Evolutionary conservation across 2,113 vertebrate species (phyloP).

Genomic region (Apeltes quadracus): DNA sequence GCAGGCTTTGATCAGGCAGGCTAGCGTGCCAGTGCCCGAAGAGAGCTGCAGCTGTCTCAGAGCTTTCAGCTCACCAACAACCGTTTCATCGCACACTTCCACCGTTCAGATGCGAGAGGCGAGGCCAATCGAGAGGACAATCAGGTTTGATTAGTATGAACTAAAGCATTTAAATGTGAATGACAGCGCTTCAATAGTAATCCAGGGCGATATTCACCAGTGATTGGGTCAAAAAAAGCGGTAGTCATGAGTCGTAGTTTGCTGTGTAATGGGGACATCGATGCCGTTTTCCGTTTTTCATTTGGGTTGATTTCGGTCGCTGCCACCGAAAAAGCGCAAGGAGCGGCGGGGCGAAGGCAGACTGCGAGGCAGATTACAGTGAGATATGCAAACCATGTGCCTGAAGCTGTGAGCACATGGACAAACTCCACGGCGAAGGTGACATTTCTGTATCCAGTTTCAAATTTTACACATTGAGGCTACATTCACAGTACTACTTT

Average conservation of each 20-base stretch:
- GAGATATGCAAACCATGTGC: neutral
- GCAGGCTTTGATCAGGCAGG: conserved; percentile 34
- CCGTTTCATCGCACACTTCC: neutral
- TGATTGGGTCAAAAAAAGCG: neutral
- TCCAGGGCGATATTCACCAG: no score
- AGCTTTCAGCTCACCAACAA: conserved; percentile 13
- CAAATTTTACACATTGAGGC: neutral
- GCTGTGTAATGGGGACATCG: neutral
- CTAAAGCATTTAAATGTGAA: neutral
- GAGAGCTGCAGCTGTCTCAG: conserved; percentile 34
- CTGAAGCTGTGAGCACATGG: neutral
- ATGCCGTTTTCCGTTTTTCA: neutral
- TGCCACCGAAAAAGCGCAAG: neutral
- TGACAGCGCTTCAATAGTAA: neutral
- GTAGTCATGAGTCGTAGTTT: neutral
- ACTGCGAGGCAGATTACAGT: neutral
- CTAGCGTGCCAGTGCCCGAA: conserved; percentile 17
- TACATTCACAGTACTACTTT: neutral
- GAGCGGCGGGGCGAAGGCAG: neutral
- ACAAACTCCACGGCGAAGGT: neutral
- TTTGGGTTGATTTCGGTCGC: neutral
- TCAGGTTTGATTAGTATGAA: neutral
- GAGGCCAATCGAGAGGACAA: conserved; percentile 6
- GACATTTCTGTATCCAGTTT: no score
- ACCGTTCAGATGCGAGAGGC: neutral